Base-by-base conservation (phyloP, 2,113 vertebrate genomes). In the Cercocebus atys region DNA sequence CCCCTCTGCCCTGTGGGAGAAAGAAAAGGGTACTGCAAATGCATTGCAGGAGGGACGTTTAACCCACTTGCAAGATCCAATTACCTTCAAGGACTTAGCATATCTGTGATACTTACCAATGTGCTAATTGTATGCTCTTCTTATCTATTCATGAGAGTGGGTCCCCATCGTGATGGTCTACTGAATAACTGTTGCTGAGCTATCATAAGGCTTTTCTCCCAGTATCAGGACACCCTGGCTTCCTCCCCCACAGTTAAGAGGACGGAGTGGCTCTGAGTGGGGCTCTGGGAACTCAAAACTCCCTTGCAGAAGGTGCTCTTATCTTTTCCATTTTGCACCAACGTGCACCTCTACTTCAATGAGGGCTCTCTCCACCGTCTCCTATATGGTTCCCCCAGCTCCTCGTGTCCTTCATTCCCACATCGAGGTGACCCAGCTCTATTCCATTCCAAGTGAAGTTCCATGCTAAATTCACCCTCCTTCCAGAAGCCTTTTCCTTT, bases 351-450 rank as follows among this genome's bases (percentile, higher is more conserved):
- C 40, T 66, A 12, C 17, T 73, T 38, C 17, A 50, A 5, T 20
- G 32, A 78, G 89, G 50, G 20, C 43, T 61, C 12, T 45, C 20
- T 52, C 30, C 72, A 3, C 40, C 20, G 6, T 50, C 79, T 2
- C 1, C n/a, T 1, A 4, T 1, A 5, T 2, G 38, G 47, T 25
- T 8, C 18, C 9, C 17, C 27, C 18, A 47, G 9, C 13, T 84
- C 78, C 78, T 92, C 80, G 86, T 61, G 40, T 52, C n/a, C 10
- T 32, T 73, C 38, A 30, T 57, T 22, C 43, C n/a, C 47, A n/a
- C 9, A 73, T 90, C 64, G 30, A 81, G 78, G 23, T 50, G 17
- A 35, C 72, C 35, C 68, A 16, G 47, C 50, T 81, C 83, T 57
- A n/a, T 22, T 43, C 52, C 23, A 10, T 70, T 43, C 6, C 27